Evolutionary conservation across 2,797 vertebrate species (phyloP), one percentile per base, ranked within the genome.

Genomic region (Acipenser transmontanus): DNA sequence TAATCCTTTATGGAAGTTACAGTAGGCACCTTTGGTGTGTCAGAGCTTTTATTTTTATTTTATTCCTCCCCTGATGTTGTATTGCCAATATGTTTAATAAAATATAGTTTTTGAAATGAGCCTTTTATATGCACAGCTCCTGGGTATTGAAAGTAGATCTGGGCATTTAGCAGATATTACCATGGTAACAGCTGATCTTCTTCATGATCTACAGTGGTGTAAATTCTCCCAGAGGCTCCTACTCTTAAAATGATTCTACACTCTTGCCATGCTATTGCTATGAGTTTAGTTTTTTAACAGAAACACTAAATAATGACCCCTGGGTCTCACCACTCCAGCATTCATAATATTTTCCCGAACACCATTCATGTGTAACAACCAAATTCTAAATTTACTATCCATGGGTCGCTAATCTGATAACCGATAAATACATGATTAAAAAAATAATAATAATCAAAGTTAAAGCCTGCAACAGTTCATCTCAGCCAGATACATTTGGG

Each of bases 41-140:
- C 34, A 34, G 34, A 34, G 3, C 34, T 34, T 34, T 34, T 34
- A 34, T 4, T 34, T 34, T 34, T 4, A 34, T 34, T 34, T 34
- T 34, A 34, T 34, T 34, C 34, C 34, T 34, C 34, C 34, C 34
- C 34, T 4, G 34, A 34, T 34, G 34, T 34, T 34, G 34, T 34
- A 34, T 34, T 34, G 34, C 34, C 34, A 34, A 34, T 34, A 34
- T 34, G 34, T 34, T 34, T 34, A 34, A 34, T 34, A 34, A 34
- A 34, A 59, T n/a, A 59, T 59, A 17, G 57, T 59, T 66, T 8
- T 50, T 17, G 68, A 75, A 73, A 71, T 59, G 12, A 64, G 61
- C 47, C 49, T 71, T 72, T 73, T 69, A 59, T 61, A 68, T 70
- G 66, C 68, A 64, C 49, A 59, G 34, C 67, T 69, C 63, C 50